Conservation (phyloP, 2,113 vertebrate genomes). For the Phocoena phocoena region DNA sequence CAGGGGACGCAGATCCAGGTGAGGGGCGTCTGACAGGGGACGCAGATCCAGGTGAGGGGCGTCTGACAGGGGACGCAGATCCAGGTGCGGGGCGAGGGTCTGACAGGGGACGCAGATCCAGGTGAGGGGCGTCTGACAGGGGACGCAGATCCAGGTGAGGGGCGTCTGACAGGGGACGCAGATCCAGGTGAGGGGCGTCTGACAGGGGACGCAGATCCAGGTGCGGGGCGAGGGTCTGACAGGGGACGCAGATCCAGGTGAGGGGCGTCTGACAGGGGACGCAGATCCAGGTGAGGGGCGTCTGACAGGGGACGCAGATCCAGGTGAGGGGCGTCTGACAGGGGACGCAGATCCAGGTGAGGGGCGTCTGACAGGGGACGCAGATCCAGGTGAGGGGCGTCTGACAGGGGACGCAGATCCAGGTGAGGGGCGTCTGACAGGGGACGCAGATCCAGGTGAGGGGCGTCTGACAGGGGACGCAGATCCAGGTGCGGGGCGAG, state of each 20-base stretch:
- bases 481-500: too few relatives aligned
- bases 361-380: too few relatives aligned
- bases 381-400: background rate
- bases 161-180: background rate
- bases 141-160: conserved; percentile 86
- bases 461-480: background rate
- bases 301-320: conserved; percentile 5
- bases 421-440: background rate
- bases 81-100: too few relatives aligned
- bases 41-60: rapidly evolving
- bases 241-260: background rate
- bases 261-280: background rate
- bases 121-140: background rate
- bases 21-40: background rate
- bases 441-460: rapidly evolving
- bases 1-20: background rate
- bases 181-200: background rate
- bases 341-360: background rate
- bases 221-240: background rate
- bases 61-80: background rate
- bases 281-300: rapidly evolving
- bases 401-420: rapidly evolving
- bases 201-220: background rate
- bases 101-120: rapidly evolving
- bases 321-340: conserved; percentile 86